Percentiles rank a stretch among this genome's conserved stretches.
These are phyloP conservation scores for Diplodus sargus DNA, from an alignment of 2,797 vertebrate species.

Conservation along the genomic window DNA sequence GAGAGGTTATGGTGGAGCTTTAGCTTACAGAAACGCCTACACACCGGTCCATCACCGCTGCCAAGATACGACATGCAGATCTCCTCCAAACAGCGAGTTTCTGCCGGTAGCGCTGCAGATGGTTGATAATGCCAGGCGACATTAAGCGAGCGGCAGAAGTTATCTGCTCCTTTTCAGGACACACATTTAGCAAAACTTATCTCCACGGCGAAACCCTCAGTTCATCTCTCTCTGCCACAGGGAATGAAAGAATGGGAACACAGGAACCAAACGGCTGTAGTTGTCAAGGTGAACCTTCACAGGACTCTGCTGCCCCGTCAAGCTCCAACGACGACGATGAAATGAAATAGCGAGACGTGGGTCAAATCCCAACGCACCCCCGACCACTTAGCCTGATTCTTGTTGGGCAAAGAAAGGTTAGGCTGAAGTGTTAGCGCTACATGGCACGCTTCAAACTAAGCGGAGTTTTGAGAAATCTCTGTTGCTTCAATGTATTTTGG, in stretches of 20 bases:
- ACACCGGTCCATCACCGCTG: not conserved
- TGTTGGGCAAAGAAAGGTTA: too few relatives aligned
- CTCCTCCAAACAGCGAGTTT: not conserved
- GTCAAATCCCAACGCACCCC: too few relatives aligned
- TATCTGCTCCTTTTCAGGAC: constrained; percentile 10
- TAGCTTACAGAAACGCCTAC: not conserved
- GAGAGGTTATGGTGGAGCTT: not conserved
- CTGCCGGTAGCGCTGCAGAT: not conserved
- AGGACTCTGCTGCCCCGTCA: not conserved
- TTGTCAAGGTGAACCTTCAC: not conserved
- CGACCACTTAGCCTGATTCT: too few relatives aligned
- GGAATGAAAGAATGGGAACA: not conserved
- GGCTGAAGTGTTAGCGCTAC: too few relatives aligned
- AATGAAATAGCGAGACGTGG: not conserved
- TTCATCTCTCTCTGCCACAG: not conserved
- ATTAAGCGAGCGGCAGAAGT: not conserved
- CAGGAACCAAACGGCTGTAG: not conserved
- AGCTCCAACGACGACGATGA: not conserved
- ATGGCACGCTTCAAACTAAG: too few relatives aligned
- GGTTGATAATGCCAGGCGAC: not conserved
- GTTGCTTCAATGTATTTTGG: too few relatives aligned
- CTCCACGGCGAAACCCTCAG: not conserved
- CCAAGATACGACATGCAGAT: not conserved
- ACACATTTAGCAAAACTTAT: constrained; percentile 12
- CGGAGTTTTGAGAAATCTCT: too few relatives aligned